Base-by-base conservation (phyloP, 2,888 invertebrate species). In the Drosophila fungiperda region DNA sequence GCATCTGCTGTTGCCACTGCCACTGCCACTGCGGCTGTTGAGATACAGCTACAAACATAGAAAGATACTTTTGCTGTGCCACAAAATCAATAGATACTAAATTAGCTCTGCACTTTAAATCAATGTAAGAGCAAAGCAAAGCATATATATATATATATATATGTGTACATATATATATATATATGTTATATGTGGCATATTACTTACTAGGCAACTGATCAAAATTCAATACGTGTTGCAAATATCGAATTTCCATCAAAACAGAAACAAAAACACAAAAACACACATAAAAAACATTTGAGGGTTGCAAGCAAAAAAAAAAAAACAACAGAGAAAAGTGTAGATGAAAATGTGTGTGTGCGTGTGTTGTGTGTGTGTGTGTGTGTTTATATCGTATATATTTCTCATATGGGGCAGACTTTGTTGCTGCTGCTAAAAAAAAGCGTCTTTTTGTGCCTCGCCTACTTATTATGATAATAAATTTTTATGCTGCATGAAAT, bases 211-310 rank as follows among this genome's bases (percentile, higher is more conserved):
- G 74, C 73, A 79, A 76, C 87, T 87, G 85, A 89, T 87, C 89
- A 87, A 87, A 87, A 87, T 87, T 87, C 87, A 87, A 87, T 87
- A 87, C 87, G 76, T 89, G 87, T 83, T 85, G 82, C 89, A 87
- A 78, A 87, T 89, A 87, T 87, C 87, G 87, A 89, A 87, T 87
- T 87, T 89, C 87, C 89, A 89, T 89, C 87, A 87, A 87, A 87
- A 87, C 82, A 87, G 64, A 78, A 71, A 80, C 80, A 78, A 83
- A 81, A 53, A 64, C 62, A 58, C 42, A 59, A 38, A 64, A 23
- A 80, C 75, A 67, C 58, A 68, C 87, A 80, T 87, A 89, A 89
- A 89, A 87, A 85, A 80, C 81, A 83, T 76, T 76, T 53, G 79
- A 79, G 87, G 85, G 87, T 87, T 83, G 84, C 70, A 76, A 42